Evolutionary conservation across 2,113 vertebrate genomes (phyloP).

Genomic region (Tauraco erythrolophus): DNA sequence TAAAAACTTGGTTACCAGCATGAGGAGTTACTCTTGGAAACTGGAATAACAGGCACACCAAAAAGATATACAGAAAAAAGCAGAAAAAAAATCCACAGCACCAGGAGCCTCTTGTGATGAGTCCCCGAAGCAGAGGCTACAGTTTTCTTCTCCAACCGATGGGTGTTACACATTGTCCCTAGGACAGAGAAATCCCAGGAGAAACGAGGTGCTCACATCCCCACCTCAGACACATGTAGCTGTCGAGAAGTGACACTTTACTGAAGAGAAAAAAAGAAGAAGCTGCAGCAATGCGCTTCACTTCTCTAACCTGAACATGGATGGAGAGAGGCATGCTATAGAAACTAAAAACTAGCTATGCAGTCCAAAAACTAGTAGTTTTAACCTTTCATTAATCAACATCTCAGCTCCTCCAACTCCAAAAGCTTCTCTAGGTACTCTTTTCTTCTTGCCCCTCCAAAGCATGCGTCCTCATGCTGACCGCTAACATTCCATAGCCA

Average conservation of each 20-base stretch:
- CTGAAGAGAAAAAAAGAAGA: neutral
- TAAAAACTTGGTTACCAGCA: neutral
- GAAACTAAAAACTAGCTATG: neutral
- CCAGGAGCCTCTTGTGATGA: fast-evolving
- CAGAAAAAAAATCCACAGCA: neutral
- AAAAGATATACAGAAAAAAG: neutral
- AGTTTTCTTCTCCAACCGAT: neutral
- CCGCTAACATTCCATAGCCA: neutral
- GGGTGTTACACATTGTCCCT: fast-evolving
- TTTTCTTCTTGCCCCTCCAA: neutral
- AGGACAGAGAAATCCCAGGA: neutral
- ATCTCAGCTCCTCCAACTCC: neutral
- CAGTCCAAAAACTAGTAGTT: neutral
- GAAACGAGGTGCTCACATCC: fast-evolving
- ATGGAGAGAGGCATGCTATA: neutral
- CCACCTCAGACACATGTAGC: fast-evolving
- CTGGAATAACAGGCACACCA: neutral
- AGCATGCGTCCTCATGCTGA: fast-evolving
- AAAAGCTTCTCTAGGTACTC: neutral
- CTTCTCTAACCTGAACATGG: neutral
- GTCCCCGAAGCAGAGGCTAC: fast-evolving
- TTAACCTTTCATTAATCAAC: neutral
- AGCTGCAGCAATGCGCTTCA: neutral
- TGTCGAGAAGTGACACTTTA: neutral
- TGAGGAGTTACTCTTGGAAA: neutral